phyloP scores from a whole-genome alignment of 2,113 vertebrate genomes.

The Lamprologus sp. region DNA sequence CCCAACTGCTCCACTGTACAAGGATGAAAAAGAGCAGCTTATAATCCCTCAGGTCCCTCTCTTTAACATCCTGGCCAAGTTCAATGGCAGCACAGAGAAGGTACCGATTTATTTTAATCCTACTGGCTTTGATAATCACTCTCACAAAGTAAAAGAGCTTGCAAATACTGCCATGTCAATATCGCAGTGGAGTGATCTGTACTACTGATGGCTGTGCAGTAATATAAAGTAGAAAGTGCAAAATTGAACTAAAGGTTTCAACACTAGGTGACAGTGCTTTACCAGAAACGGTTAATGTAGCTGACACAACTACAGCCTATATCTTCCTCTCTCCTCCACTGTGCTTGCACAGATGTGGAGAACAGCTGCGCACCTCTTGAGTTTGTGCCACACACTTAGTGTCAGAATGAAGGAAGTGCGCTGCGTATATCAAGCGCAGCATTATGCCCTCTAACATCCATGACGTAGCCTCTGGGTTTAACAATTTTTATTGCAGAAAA shows the following conservation, averaged over 20 bases:
- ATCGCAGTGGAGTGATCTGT: background rate
- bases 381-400: background rate
- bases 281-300: background rate
- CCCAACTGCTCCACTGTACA: conserved; percentile 92
- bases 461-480: background rate
- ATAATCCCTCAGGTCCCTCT: conserved; percentile 97
- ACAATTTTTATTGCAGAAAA: background rate
- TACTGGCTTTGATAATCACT: background rate
- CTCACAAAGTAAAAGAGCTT: background rate
- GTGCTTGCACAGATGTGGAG: background rate
- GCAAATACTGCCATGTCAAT: background rate
- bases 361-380: background rate
- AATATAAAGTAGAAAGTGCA: background rate
- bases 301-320: background rate
- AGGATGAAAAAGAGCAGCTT: conserved; percentile 97
- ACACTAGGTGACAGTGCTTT: background rate
- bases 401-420: background rate
- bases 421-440: background rate
- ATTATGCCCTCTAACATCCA: background rate
- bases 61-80: conserved; percentile 95
- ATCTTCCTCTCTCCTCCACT: background rate
- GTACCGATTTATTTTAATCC: conserved; percentile 32
- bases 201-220: background rate
- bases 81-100: conserved; percentile 93
- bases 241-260: background rate